Evolutionary conservation across 2,888 invertebrate species (phyloP).

Genomic region (Thereva unica): DNA sequence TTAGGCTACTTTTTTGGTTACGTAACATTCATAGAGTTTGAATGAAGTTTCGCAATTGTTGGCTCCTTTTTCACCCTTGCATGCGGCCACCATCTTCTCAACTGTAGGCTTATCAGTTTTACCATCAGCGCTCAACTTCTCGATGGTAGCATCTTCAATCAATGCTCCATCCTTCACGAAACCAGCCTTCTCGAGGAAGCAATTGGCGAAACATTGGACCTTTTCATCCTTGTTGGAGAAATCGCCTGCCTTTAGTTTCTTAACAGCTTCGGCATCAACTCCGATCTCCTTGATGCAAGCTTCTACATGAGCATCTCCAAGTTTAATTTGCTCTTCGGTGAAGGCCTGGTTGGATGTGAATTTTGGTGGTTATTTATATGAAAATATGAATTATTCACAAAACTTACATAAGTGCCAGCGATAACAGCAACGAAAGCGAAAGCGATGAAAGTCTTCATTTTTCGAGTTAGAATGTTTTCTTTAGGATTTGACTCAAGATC

Average conservation of each 20-base stretch:
- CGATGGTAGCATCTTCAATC: conserved; percentile 42
- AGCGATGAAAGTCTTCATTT: conserved; percentile 35
- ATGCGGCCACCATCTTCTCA: conserved; percentile 28
- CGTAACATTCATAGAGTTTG: conserved; percentile 22
- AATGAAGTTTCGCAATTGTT: conserved; percentile 30
- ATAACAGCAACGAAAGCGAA: conserved; percentile 16
- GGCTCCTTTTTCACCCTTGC: conserved; percentile 31
- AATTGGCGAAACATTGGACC: conserved; percentile 52
- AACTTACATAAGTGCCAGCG: conserved; percentile 30
- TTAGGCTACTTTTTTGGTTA: not conserved
- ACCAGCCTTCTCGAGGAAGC: conserved; percentile 52
- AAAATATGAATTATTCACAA: conserved; percentile 6
- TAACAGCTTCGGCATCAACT: conserved; percentile 46
- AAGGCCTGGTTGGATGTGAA: conserved; percentile 20
- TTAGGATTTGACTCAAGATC: not conserved
- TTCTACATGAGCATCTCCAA: conserved; percentile 42
- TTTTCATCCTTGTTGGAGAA: conserved; percentile 45
- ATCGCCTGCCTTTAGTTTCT: conserved; percentile 46
- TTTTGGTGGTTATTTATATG: not conserved
- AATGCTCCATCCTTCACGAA: conserved; percentile 48
- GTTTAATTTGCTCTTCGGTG: conserved; percentile 49
- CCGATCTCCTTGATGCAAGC: conserved; percentile 48
- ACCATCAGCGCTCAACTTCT: conserved; percentile 30
- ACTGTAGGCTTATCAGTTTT: conserved; percentile 26
- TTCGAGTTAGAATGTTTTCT: not conserved